These are phyloP conservation scores for Laspeyria flexula DNA, from an alignment of 2,888 invertebrate species.

Conservation along the genomic window DNA sequence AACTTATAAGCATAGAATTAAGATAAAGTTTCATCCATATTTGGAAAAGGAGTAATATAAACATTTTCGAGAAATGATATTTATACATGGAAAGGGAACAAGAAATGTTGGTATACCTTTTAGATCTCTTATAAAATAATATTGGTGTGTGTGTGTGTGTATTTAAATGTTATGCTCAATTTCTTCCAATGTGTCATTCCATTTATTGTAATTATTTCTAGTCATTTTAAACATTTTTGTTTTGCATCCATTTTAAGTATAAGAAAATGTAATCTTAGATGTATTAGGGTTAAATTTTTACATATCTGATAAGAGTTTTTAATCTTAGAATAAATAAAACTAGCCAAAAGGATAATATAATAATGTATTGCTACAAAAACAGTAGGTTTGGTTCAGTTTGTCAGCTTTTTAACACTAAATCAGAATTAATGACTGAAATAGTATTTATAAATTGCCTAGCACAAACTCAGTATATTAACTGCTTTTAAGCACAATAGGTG, in stretches of 20 bases:
- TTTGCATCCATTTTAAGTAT: slow-evolving; percentile 34
- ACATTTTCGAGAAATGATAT: slow-evolving; percentile 42
- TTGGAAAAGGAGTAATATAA: slow-evolving; percentile 19
- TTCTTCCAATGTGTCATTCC: slow-evolving; percentile 49
- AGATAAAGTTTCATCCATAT: slow-evolving; percentile 25
- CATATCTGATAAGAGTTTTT: slow-evolving; percentile 33
- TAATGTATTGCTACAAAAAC: slow-evolving; percentile 20
- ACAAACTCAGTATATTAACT: slow-evolving; percentile 19
- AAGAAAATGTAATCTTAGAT: slow-evolving; percentile 32
- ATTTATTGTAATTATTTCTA: slow-evolving; percentile 47
- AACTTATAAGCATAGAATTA: slow-evolving; percentile 9
- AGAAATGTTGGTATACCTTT: slow-evolving; percentile 42
- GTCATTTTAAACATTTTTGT: slow-evolving; percentile 36
- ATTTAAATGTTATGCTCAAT: slow-evolving; percentile 52
- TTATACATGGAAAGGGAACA: slow-evolving; percentile 49
- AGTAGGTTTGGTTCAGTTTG: no score
- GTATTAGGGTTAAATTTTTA: slow-evolving; percentile 33
- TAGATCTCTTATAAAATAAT: slow-evolving; percentile 30
- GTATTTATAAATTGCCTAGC: slow-evolving; percentile 18
- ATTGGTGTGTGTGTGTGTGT: slow-evolving; percentile 16
- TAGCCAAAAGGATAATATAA: not conserved
- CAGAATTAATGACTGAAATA: no score
- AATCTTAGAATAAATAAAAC: slow-evolving; percentile 4
- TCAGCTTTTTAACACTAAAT: no score
- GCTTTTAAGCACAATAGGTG: slow-evolving; percentile 25